Evolutionary conservation across 64 coral and sea anemone species (phyloP).

Genomic region (Astreopora myriophthalma): DNA sequence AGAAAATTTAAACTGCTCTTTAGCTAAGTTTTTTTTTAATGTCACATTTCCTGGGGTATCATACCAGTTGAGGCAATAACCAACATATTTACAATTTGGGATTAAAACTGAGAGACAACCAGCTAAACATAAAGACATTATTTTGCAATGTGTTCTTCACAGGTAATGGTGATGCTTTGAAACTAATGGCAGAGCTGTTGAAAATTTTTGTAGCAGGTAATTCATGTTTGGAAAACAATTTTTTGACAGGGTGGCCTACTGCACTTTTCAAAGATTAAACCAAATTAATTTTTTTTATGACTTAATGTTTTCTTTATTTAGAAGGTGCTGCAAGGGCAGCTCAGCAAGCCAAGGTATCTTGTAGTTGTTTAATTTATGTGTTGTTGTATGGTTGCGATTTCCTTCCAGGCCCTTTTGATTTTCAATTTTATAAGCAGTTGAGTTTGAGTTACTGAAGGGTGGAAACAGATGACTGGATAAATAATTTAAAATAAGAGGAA

Average conservation of each 20-base stretch:
- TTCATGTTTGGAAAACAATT: not conserved
- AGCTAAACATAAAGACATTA: not conserved
- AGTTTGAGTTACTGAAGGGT: no score
- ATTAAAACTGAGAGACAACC: not conserved
- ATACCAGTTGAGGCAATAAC: no score
- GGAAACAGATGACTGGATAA: no score
- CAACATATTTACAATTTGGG: no score
- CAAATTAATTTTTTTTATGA: not conserved
- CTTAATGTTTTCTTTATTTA: not conserved
- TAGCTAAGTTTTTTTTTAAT: no score
- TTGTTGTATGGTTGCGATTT: no score
- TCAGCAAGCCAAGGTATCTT: slow-evolving; percentile 74
- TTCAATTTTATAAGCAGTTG: no score
- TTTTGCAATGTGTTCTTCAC: not conserved
- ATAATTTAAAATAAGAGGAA: no score
- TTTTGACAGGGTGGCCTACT: not conserved
- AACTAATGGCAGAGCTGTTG: slow-evolving; percentile 89
- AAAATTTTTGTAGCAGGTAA: slow-evolving; percentile 90
- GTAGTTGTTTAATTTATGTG: no score
- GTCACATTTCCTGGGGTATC: no score
- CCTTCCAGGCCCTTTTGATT: no score
- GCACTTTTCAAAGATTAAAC: not conserved
- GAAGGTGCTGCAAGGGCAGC: slow-evolving; percentile 73
- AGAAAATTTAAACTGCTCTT: no score
- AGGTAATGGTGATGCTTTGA: slow-evolving; percentile 85